A percentile compares a stretch with the other conserved stretches of the same genome.
Conservation (phyloP, 2,113 vertebrate species). For the Hippotragus niger region DNA sequence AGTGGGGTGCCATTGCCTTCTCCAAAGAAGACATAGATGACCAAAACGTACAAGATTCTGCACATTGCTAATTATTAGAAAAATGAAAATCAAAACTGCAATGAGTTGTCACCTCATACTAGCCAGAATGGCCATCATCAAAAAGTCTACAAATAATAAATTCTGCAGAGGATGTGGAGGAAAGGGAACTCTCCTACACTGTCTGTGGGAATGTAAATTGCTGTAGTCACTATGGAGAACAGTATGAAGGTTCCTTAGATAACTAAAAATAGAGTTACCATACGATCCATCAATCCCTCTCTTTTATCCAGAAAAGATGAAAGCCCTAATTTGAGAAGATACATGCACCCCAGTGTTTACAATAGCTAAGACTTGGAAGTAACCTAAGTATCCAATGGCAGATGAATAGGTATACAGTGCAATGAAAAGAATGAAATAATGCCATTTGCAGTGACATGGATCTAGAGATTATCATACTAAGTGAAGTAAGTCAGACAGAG, state of each 20-base stretch:
- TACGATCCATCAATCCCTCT: not conserved
- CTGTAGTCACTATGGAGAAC: not conserved
- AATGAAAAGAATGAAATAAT: not conserved
- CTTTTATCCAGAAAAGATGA: not conserved
- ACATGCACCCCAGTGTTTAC: not conserved
- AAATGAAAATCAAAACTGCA: not conserved
- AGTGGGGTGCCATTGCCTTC: too few species aligned
- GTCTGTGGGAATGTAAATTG: not conserved
- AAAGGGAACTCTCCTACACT: not conserved
- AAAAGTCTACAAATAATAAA: not conserved
- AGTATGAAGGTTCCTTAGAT: not conserved
- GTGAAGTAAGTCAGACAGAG: not conserved
- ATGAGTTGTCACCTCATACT: not conserved
- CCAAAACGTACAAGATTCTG: not conserved
- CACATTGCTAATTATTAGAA: not conserved
- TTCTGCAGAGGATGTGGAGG: not conserved
- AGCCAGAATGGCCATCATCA: not conserved
- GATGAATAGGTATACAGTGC: not conserved
- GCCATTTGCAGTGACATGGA: not conserved
- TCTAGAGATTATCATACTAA: not conserved
- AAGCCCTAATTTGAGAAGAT: not conserved
- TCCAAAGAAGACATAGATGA: not conserved
- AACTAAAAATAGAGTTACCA: not conserved
- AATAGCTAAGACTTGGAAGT: not conserved
- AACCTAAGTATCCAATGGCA: not conserved